Evolutionary conservation across 2,888 invertebrate species (phyloP), one percentile per base, ranked within the genome.

Genomic region (Acanthopleura granulata): DNA sequence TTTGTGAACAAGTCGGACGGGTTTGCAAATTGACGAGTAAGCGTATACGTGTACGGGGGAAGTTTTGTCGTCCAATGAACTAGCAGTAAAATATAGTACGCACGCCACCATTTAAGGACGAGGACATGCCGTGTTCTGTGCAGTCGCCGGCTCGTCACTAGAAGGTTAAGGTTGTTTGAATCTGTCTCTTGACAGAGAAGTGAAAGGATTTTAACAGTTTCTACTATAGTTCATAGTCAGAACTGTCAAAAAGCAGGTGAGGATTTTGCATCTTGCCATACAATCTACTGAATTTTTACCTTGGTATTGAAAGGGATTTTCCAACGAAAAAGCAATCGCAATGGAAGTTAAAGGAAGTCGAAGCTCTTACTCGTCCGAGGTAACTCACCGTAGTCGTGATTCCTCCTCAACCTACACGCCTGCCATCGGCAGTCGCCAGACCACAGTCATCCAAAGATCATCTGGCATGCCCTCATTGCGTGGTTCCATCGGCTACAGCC

Each of bases 51-150:
- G 22, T 66, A 66, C 25, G 66, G 66, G 22, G 66, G 29, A 22
- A 3, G 66, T 27, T 12, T 15, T 27, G 22, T n/a, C 22, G 22
- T 22, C 66, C 66, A 66, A 66, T 66, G 66, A 66, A 25, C 22
- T 22, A 27, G 16, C 66, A 6, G 66, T 66, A 66, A 66, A 66
- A 27, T 27, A 66, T 27, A 66, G 29, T 66, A 27, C 15, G 16
- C 22, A 66, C 66, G 66, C 66, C 25, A 66, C 66, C 66, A 66
- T 66, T 66, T 66, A 66, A 66, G 29, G 66, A 25, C 57, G 25
- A 6, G 29, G 16, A 6, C 16, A 15, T 6, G 15, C 66, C 29
- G 25, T 18, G 15, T 27, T 66, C 22, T 6, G 18, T 66, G 66
- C 66, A 66, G 66, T 66, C 66, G 66, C 66, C 66, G 66, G 66